phyloP scores from a whole-genome alignment of 2,888 invertebrate species.

The Stramonita haemastoma region DNA sequence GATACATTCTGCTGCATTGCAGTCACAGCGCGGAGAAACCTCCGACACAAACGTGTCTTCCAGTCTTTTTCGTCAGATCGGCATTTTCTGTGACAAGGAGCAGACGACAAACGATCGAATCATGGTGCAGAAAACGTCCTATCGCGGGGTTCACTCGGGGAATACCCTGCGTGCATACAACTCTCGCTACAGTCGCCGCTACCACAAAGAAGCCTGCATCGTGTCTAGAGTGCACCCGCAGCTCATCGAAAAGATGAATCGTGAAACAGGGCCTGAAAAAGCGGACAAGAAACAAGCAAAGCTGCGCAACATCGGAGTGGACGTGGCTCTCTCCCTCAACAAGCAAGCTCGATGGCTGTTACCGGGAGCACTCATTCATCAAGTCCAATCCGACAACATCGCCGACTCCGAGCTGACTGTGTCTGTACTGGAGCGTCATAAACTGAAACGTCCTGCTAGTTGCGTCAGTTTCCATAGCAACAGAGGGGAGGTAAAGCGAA shows the following conservation, averaged over 20 bases:
- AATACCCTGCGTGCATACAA: slow-evolving; percentile 61
- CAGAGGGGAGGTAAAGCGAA: slow-evolving; percentile 39
- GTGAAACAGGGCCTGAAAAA: neutral
- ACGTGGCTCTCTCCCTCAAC: slow-evolving; percentile 62
- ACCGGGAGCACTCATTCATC: slow-evolving; percentile 55
- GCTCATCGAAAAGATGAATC: slow-evolving; percentile 9
- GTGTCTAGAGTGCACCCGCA: slow-evolving; percentile 31
- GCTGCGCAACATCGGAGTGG: slow-evolving; percentile 37
- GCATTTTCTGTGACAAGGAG: slow-evolving; percentile 14
- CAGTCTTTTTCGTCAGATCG: no score
- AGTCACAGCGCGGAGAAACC: neutral
- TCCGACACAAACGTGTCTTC: no score
- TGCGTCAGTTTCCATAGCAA: slow-evolving; percentile 50
- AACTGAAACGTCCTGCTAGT: slow-evolving; percentile 49
- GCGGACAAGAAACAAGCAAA: neutral
- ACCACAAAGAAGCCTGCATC: slow-evolving; percentile 46
- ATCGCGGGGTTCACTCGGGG: slow-evolving; percentile 62
- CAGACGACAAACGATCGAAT: slow-evolving; percentile 37
- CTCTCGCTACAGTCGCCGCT: slow-evolving; percentile 55
- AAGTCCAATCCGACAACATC: slow-evolving; percentile 44
- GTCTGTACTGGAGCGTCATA: slow-evolving; percentile 50
- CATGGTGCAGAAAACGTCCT: slow-evolving; percentile 61
- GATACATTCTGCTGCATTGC: neutral
- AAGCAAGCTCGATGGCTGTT: slow-evolving; percentile 65
- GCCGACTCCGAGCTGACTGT: slow-evolving; percentile 32